These are phyloP conservation scores for Mus caroli DNA, from an alignment of 2,797 vertebrate species.

Conservation along the genomic window DNA sequence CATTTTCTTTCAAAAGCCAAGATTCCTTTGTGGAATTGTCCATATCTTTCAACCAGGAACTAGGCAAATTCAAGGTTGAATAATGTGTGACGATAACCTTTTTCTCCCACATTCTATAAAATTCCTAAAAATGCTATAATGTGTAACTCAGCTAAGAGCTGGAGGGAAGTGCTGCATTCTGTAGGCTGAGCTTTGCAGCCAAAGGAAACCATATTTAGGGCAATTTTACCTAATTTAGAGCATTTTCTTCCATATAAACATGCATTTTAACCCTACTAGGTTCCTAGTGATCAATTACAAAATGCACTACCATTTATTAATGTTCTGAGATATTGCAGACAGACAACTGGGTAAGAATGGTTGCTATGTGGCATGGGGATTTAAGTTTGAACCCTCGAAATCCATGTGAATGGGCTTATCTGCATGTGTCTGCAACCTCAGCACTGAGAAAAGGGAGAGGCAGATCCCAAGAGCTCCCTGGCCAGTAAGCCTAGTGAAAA, in stretches of 20 bases:
- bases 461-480: neutral
- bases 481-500: neutral
- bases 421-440: neutral
- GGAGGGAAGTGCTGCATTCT: neutral
- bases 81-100: rapidly evolving
- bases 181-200: neutral
- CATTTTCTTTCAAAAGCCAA: constrained; percentile 31
- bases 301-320: neutral
- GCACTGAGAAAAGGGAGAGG: neutral
- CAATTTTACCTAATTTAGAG: neutral
- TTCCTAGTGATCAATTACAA: neutral
- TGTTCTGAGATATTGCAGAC: neutral
- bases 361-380: neutral
- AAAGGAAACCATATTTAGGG: neutral
- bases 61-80: neutral
- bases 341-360: neutral
- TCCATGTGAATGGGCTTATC: neutral
- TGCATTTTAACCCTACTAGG: neutral
- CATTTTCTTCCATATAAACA: neutral
- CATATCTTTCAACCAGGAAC: neutral
- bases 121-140: neutral
- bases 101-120: constrained; percentile 57
- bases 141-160: constrained; percentile 25
- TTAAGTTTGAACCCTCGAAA: neutral
- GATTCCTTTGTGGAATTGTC: constrained; percentile 47